phyloP scores from a whole-genome alignment of 1,140 invertebrate species.

The Lepidotrigona ventralis region DNA sequence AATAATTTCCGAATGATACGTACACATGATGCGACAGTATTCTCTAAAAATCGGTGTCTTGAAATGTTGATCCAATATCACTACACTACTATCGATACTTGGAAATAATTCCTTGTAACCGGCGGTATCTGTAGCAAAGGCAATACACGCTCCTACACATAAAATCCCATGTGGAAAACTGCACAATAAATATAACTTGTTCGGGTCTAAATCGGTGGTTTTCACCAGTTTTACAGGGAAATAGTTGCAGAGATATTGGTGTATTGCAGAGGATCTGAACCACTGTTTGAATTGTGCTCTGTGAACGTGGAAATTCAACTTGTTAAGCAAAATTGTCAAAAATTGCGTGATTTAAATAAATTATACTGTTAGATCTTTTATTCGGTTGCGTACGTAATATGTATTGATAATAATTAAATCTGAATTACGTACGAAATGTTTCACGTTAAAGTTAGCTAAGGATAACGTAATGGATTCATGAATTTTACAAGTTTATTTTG shows the following conservation, averaged over 20 bases:
- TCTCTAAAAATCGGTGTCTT: conserved; percentile 91
- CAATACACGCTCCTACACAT: conserved; percentile 87
- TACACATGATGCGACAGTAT: conserved; percentile 72
- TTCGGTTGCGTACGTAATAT: too few relatives aligned
- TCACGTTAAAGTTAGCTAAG: too few relatives aligned
- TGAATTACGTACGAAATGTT: too few relatives aligned
- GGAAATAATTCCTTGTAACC: conserved; percentile 90
- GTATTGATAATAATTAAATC: too few relatives aligned
- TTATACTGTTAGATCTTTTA: too few relatives aligned
- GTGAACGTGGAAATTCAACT: background rate
- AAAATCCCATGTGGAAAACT: conserved; percentile 95
- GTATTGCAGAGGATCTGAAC: conserved; percentile 85
- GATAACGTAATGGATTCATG: too few relatives aligned
- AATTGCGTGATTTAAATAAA: too few relatives aligned
- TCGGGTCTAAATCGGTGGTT: conserved; percentile 88
- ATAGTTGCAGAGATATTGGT: conserved; percentile 88
- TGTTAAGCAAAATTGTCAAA: too few relatives aligned
- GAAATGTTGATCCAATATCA: conserved; percentile 91
- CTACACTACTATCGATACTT: conserved; percentile 85
- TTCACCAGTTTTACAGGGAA: conserved; percentile 93
- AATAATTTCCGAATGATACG: background rate
- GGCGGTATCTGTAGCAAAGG: conserved; percentile 89
- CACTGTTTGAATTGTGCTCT: conserved; percentile 75
- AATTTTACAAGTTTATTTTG: too few relatives aligned
- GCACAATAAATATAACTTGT: conserved; percentile 92